Evolutionary conservation across 1,140 invertebrate species (phyloP).

Genomic region (Ridgeia piscesae): DNA sequence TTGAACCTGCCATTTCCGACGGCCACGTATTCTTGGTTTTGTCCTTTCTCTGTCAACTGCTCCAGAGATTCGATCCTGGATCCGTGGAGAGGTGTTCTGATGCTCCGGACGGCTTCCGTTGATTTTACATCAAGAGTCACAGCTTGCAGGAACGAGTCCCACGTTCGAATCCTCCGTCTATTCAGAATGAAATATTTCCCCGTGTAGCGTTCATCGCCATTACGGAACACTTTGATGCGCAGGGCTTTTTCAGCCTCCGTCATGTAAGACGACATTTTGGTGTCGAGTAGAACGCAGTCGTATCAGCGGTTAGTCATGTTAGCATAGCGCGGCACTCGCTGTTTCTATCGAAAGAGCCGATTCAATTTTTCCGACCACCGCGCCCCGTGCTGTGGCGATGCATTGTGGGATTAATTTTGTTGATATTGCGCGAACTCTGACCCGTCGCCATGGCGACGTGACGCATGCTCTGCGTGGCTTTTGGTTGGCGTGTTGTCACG

Average conservation of each 20-base stretch:
- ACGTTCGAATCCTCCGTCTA: constrained; percentile 14
- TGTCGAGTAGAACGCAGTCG: not conserved
- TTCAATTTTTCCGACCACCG: not conserved
- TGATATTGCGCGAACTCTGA: not conserved
- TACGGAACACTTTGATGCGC: constrained; percentile 12
- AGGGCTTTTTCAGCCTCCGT: constrained; percentile 2
- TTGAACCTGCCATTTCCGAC: constrained; percentile 23
- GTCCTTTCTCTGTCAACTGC: not conserved
- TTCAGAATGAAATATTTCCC: constrained; percentile 23
- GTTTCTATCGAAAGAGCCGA: not conserved
- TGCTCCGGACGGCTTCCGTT: constrained; percentile 3
- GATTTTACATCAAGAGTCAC: constrained; percentile 9
- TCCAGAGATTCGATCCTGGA: constrained; percentile 14
- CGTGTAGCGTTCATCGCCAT: constrained; percentile 5
- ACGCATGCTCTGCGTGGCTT: not conserved
- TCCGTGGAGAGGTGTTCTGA: not conserved
- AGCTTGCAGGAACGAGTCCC: constrained; percentile 24
- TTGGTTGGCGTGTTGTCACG: not conserved
- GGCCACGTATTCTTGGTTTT: constrained; percentile 18
- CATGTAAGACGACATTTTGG: not conserved
- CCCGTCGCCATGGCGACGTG: not conserved
- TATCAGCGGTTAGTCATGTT: not conserved
- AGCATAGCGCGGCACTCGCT: not conserved
- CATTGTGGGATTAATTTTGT: not conserved
- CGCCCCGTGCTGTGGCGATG: not conserved